These are phyloP conservation scores for Nibea coibor DNA, from an alignment of 2,113 vertebrate genomes.

Conservation along the genomic window DNA sequence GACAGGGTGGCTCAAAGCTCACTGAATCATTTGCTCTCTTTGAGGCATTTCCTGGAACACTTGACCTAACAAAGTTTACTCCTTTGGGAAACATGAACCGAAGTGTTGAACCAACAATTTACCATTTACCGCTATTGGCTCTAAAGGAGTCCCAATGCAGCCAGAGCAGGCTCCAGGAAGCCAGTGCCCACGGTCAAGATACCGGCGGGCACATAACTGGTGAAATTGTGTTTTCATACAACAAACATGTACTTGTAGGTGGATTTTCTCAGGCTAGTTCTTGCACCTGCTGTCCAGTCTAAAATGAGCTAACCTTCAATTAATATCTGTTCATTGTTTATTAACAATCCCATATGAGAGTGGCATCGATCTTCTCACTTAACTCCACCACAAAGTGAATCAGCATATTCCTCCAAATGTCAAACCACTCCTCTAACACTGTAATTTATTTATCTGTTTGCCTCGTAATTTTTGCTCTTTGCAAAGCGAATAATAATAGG, in stretches of 20 bases:
- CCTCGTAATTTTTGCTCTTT: not conserved
- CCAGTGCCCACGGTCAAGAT: not conserved
- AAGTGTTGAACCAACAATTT: not conserved
- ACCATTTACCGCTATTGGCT: no score
- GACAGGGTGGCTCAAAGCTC: not conserved
- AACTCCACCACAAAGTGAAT: not conserved
- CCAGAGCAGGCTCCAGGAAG: not conserved
- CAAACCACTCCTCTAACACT: not conserved
- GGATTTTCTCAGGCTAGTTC: not conserved
- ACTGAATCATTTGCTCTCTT: not conserved
- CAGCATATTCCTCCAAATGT: not conserved
- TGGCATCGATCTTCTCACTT: not conserved
- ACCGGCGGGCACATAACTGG: not conserved
- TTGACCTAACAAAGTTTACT: not conserved
- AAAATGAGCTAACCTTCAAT: not conserved
- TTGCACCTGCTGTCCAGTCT: not conserved
- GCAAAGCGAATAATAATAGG: not conserved
- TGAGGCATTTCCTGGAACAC: not conserved
- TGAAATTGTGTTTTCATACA: not conserved
- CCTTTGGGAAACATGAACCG: not conserved
- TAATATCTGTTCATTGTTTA: not conserved
- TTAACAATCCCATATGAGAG: not conserved
- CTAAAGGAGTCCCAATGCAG: not conserved
- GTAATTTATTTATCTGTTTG: not conserved
- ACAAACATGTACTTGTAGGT: not conserved